phyloP scores from a whole-genome alignment of 35 echinoderm and acorn worm species.

The Patiria miniata region DNA sequence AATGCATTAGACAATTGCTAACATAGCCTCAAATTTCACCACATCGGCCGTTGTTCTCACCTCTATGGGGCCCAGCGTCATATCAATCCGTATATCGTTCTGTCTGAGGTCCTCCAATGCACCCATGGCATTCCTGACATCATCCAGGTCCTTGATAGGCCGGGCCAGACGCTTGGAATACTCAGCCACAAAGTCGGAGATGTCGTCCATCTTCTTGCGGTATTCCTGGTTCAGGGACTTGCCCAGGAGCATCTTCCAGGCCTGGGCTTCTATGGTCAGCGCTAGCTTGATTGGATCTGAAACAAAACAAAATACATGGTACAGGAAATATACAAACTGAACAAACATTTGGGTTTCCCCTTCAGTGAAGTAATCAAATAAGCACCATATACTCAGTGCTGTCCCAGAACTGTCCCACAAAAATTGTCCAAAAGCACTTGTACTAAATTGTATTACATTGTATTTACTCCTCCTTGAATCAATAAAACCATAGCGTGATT shows the following conservation, averaged over 20 bases:
- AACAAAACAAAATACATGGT: background rate
- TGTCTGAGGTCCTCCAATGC: conserved; percentile 85
- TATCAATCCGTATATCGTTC: conserved; percentile 95
- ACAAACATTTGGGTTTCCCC: background rate
- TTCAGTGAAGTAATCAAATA: background rate
- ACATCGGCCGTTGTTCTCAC: background rate
- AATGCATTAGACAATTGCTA: too few relatives aligned
- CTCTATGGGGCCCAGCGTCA: conserved; percentile 96
- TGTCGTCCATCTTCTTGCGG: conserved; percentile 93
- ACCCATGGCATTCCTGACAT: conserved; percentile 87
- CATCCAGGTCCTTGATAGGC: conserved; percentile 91
- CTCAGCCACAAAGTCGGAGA: conserved; percentile 84
- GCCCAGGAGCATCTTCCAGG: conserved; percentile 93
- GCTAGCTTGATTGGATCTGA: conserved; percentile 90
- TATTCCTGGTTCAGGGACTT: conserved; percentile 91
- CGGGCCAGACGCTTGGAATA: conserved; percentile 80
- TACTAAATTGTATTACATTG: too few relatives aligned
- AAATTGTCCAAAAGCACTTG: too few relatives aligned
- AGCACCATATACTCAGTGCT: too few relatives aligned
- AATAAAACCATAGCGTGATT: too few relatives aligned
- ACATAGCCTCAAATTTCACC: too few relatives aligned
- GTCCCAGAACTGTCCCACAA: too few relatives aligned
- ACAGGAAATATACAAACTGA: background rate
- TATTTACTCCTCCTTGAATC: too few relatives aligned
- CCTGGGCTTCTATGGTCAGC: conserved; percentile 80